Evolutionary conservation across 2,113 vertebrate genomes (phyloP), one percentile per base, ranked within the genome.

Genomic region (Gobius niger): DNA sequence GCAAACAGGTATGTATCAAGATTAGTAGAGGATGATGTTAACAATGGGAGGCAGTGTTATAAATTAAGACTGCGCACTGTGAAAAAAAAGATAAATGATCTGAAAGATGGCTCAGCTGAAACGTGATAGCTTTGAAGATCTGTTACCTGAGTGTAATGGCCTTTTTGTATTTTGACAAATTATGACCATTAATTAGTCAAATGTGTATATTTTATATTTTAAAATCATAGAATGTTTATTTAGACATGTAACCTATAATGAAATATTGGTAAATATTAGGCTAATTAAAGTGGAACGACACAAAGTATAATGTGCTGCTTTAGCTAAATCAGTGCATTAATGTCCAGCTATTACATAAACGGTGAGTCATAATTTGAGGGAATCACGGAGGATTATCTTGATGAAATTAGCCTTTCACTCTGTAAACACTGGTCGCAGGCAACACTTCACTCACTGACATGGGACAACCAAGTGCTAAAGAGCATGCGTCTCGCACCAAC

Each of bases 31-130:
- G 16, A 7, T 51, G 65, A 65, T 47, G 75, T 77, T 73, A 67
- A 86, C 88, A 87, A 85, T 75, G 87, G 87, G 72, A 85, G 88
- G 87, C 85, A 88, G 72, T 76, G 87, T 59, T 52, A 70, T 76
- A 67, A 57, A 50, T 67, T 52, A 68, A 5, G 4, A 70, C 1
- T 10, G 19, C 8, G 12, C 2, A 15, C 7, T 34, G 24, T 34
- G 24, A 4, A 3, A 2, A 34, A 34, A 3, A 34, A 34, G 24
- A 34, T 4, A 34, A 34, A 34, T 34, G 24, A 34, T 34, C 24
- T 34, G 24, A 34, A 34, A 34, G 24, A 34, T 4, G 24, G 24
- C 24, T 34, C 24, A 34, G 24, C 24, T 34, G 24, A 34, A 34
- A 34, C 24, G 24, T 34, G 1, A 34, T 34, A 34, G 5, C 24